Base-by-base conservation (phyloP, 1,140 invertebrate genomes). In the Drosophila littoralis region DNA sequence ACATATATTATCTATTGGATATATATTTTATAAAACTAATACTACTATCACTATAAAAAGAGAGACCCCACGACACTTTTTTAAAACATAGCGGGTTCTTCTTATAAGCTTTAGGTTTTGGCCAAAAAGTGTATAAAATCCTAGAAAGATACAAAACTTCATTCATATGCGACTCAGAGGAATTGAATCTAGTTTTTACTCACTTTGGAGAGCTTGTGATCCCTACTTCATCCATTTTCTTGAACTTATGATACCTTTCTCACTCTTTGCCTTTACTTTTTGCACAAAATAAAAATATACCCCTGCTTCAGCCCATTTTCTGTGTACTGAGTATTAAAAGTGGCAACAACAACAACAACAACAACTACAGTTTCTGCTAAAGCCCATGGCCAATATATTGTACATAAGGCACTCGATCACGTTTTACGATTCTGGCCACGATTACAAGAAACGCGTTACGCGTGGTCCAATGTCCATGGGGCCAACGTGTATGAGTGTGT, bases 401-500 rank as follows among this genome's bases (percentile, higher is more conserved):
- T 79, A 83, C 83, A 88, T 88, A 71, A 79, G 77, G 83, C 84
- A 85, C 83, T 86, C 83, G 83, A 86, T 86, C 83, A 86, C 83
- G 83, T 86, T 86, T 88, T 86, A 88, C 79, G 83, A 86, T 86
- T 86, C 83, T 67, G 68, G 72, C 76, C 79, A 86, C 83, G 83
- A 89, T 86, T 86, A 89, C 72, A 75, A 52, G 36, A 76, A 85
- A 78, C 79, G 79, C 79, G 52, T 81, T 86, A 86, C 75, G 82
- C 82, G 84, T 86, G 83, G 83, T 88, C 79, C 83, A 75, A 88
- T 77, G 82, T 86, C 79, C 82, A 79, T 81, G 70, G 70, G 45
- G 64, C 76, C 52, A 46, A 73, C 58, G n/a, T 72, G 72, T 70
- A 22, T 48, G 15, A 17, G 33, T 66, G n/a, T n/a, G 52, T 32